Percentiles rank a stretch among this genome's conserved stretches.
Evolutionary conservation across 2,797 vertebrate species (phyloP).

Genomic region (Cynopterus sphinx): DNA sequence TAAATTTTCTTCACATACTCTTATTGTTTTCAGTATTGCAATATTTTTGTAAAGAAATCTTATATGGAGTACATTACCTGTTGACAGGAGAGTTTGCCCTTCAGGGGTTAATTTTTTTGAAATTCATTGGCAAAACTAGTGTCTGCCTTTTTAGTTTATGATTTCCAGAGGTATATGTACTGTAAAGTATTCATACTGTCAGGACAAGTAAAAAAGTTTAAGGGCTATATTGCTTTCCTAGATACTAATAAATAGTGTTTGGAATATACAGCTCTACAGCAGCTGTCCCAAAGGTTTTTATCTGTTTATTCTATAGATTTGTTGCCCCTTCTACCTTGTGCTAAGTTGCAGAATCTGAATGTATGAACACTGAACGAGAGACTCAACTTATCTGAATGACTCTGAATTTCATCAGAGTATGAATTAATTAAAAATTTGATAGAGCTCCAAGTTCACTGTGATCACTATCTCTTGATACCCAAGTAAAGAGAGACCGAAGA

Average conservation of each 20-base stretch:
- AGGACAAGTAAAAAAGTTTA: background rate
- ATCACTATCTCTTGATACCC: background rate
- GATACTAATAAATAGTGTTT: background rate
- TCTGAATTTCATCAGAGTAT: background rate
- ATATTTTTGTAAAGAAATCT: background rate
- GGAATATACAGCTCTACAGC: background rate
- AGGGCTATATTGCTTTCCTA: background rate
- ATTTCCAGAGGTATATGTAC: background rate
- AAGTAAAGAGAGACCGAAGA: background rate
- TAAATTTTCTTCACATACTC: background rate
- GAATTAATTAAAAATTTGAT: background rate
- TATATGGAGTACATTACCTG: background rate
- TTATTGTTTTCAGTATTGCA: background rate
- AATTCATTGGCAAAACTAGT: background rate
- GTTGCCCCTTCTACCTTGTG: background rate
- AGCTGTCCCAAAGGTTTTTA: background rate
- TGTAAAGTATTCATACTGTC: background rate
- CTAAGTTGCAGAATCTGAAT: constrained; percentile 3
- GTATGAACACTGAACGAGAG: background rate
- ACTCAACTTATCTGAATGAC: background rate
- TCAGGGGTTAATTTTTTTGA: background rate
- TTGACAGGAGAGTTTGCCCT: background rate
- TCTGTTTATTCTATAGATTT: background rate
- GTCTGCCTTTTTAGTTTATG: background rate
- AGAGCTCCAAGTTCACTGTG: background rate